Percentiles rank a stretch among this genome's conserved stretches.
phyloP scores from a whole-genome alignment of 2,888 invertebrate genomes.

The Alcis repandata region DNA sequence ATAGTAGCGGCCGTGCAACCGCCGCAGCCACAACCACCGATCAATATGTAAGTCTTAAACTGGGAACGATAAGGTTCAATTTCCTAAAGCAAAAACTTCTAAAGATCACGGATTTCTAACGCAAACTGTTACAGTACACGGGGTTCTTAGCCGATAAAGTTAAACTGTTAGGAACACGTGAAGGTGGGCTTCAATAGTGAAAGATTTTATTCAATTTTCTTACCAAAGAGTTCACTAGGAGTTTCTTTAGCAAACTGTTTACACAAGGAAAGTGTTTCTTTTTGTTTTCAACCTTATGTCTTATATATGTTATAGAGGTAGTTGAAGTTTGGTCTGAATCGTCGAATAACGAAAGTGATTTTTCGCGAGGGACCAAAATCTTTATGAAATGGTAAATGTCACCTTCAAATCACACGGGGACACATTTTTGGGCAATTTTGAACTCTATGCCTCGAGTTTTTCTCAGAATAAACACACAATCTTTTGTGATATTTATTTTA shows the following conservation, averaged over 20 bases:
- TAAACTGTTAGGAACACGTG: background rate
- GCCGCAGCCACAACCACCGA: conserved; percentile 68
- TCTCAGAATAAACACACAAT: background rate
- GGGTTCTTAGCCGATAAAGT: background rate
- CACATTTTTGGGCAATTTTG: no score
- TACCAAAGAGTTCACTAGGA: no score
- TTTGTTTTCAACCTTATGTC: background rate
- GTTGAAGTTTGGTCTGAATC: background rate
- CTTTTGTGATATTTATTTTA: background rate
- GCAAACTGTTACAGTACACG: background rate
- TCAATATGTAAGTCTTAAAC: conserved; percentile 64
- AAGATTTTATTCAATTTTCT: no score
- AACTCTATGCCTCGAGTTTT: background rate
- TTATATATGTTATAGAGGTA: background rate
- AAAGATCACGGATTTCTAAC: background rate
- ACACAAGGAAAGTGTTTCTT: background rate
- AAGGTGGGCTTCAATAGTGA: background rate
- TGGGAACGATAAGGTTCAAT: background rate
- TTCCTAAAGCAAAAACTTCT: conserved; percentile 1
- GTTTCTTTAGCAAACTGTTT: no score
- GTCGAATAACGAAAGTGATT: background rate
- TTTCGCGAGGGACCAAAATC: conserved; percentile 1
- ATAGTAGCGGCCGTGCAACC: conserved; percentile 89
- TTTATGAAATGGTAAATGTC: background rate
- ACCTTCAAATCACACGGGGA: background rate